Evolutionary conservation across 2,797 vertebrate species (phyloP), one percentile per base, ranked within the genome.

Genomic region (Phyllotis vaccarum): DNA sequence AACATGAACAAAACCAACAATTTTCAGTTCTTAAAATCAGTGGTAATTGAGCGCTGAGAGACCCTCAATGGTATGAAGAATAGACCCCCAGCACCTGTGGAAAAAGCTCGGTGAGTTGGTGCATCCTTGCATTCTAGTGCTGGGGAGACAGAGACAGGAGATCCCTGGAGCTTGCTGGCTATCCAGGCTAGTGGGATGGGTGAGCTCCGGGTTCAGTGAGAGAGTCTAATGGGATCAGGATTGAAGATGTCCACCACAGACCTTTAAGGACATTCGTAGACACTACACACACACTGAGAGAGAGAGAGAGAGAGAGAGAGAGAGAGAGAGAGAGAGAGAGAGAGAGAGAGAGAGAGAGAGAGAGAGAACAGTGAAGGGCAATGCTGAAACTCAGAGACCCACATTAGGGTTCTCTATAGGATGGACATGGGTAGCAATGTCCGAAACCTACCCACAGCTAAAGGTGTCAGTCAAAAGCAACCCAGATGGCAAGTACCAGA

Each of bases 401-500:
- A 19, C 17, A 31, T 11, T 8, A 49, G 17, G 17, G 56, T 16
- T 31, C 14, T 34, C 34, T 72, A 12, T 37, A 46, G 79, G 8
- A 14, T 34, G 7, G 27, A 64, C 14, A 43, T 64, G 12, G 43
- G 12, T 8, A 21, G 16, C 14, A 29, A 1, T 34, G 46, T 21
- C 56, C 16, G 27, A 31, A n/a, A 31, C 40, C 49, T 60, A 27
- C 60, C 49, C 72, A 27, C 60, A 56, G 29, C 60, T 31, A 21
- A 31, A n/a, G 34, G 31, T 27, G 81, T 24, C 3, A 6, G 6
- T 40, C 43, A 74, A 64, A 37, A 19, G 13, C 56, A 3, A 5
- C 16, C 6, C 12, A n/a, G 12, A n/a, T 5, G 31, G 40, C 5
- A 79, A 60, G 58, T 11, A 29, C 0, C 3, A 3, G 12, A 7